Evolutionary conservation across 2,113 vertebrate species (phyloP).

Genomic region (Neolamprologus toae): DNA sequence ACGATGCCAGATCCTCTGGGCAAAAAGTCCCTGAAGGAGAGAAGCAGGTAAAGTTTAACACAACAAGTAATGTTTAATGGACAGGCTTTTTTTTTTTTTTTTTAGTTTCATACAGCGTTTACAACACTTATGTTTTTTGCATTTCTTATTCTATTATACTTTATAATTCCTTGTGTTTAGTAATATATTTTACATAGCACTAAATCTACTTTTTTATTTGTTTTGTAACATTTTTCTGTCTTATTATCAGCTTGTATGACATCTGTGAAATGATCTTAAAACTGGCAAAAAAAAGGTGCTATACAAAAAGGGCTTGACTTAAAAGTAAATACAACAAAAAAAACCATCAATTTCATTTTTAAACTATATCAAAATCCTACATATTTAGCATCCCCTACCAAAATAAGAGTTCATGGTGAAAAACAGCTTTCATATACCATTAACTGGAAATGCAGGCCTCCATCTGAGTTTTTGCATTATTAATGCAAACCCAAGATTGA

Average conservation of each 20-base stretch:
- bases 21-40: slow-evolving; percentile 82
- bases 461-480: not conserved
- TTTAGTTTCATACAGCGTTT: accelerated
- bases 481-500: not conserved
- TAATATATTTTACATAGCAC: not conserved
- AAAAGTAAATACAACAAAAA: not conserved
- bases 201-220: not conserved
- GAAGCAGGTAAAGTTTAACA: not conserved
- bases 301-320: not conserved
- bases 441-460: not conserved
- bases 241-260: accelerated
- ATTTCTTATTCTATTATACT: not conserved
- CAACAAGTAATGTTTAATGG: not conserved
- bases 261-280: not conserved
- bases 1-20: slow-evolving; percentile 92
- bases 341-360: accelerated
- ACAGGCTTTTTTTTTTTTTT: too few species aligned
- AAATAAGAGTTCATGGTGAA: not conserved
- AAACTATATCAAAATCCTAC: not conserved
- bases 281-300: accelerated
- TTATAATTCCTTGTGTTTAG: not conserved
- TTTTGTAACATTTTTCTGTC: not conserved
- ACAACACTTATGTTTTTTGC: not conserved
- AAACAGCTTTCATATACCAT: not conserved
- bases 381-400: not conserved